A percentile compares a stretch with the other conserved stretches of the same genome.
phyloP scores from a whole-genome alignment of 1,140 invertebrate genomes.

The Colletes gigas region DNA sequence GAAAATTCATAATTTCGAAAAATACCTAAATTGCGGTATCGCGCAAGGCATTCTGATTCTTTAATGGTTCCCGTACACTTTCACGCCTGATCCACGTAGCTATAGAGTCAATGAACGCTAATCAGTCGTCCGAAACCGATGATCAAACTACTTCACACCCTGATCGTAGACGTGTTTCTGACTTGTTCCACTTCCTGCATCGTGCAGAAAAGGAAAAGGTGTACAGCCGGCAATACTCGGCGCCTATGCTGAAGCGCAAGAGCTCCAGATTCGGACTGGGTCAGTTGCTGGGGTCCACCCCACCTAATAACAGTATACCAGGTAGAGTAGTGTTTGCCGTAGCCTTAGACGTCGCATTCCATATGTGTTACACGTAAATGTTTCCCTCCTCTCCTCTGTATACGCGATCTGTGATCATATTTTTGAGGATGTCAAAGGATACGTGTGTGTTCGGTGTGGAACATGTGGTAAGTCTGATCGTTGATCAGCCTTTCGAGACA shows the following conservation, averaged over 20 bases:
- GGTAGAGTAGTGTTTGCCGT: slow-evolving; percentile 82
- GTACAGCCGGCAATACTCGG: slow-evolving; percentile 93
- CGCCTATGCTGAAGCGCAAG: slow-evolving; percentile 94
- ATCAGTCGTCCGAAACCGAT: background rate
- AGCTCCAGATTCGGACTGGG: slow-evolving; percentile 94
- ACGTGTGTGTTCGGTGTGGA: slow-evolving; percentile 30
- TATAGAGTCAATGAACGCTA: slow-evolving; percentile 1
- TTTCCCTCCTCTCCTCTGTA: slow-evolving; percentile 52
- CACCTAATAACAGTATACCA: slow-evolving; percentile 84
- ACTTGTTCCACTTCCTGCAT: slow-evolving; percentile 47
- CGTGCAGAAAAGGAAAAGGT: slow-evolving; percentile 92
- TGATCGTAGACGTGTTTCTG: slow-evolving; percentile 45
- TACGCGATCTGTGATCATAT: slow-evolving; percentile 39
- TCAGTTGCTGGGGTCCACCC: slow-evolving; percentile 88
- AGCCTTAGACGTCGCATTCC: slow-evolving; percentile 52
- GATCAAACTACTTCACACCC: slow-evolving; percentile 4
- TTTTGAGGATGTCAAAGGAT: slow-evolving; percentile 45
- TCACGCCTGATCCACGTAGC: background rate
- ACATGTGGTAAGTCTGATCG: slow-evolving; percentile 45
- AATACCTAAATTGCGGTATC: background rate
- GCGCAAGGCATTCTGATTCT: background rate
- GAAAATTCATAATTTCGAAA: too few relatives aligned
- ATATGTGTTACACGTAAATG: slow-evolving; percentile 61
- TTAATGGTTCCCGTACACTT: background rate
- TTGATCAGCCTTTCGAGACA: background rate